Evolutionary conservation across 2,113 vertebrate species (phyloP), one percentile per base, ranked within the genome.

Genomic region (Arothron firmamentum): DNA sequence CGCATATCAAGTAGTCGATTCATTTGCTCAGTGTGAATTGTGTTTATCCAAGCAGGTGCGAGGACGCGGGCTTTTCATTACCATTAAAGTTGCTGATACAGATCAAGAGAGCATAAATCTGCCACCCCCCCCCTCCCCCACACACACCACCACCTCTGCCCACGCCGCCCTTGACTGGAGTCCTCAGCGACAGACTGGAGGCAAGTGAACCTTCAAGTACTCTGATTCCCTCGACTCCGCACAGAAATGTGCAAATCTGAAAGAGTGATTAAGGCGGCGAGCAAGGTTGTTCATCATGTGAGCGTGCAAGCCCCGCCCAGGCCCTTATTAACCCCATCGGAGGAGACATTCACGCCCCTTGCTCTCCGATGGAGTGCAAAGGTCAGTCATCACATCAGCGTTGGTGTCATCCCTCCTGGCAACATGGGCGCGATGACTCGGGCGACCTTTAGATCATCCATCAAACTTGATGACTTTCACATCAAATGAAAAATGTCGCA

Each of bases 391-490:
- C 84, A 69, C 60, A 78, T 83, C 60, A 59, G 77, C 47, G 81
- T 17, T 65, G 65, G 74, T 79, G 58, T 81, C 76, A 67, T 49
- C 55, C 63, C 76, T 67, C 55, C 55, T 58, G 79, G 76, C 70
- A 61, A 60, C 80, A 81, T 69, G 79, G 82, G 83, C 62, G 69
- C 68, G 61, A 71, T 75, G 78, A 78, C 83, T 78, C 59, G 0
- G 51, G 18, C 50, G 77, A 83, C 85, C 82, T 87, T 84, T 84
- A 74, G 70, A 77, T 80, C 78, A 71, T 80, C 78, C 65, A 71
- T 78, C 77, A 65, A 31, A 12, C 14, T 42, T 65, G 65, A 77
- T 65, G 25, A 81, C 75, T 80, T 61, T 75, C 72, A 62, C 70
- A 6, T 38, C 20, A 67, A 70, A 75, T 82, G 66, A 83, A 80